Evolutionary conservation across 2,797 vertebrate genomes (phyloP), one percentile per base, ranked within the genome.

Genomic region (Platyrinchus mystaceus): DNA sequence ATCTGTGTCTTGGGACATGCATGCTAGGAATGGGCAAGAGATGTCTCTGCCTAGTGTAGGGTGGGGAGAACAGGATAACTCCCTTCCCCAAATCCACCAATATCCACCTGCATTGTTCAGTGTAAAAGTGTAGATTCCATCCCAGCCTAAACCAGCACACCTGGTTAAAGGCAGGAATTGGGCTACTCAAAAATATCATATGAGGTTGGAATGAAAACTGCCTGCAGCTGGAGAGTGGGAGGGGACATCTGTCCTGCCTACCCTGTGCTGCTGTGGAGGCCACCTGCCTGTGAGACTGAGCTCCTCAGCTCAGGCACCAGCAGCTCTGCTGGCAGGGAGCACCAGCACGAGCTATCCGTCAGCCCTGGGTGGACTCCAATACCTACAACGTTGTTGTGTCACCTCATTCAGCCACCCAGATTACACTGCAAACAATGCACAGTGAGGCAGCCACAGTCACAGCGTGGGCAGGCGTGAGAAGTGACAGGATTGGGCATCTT

Each of bases 351-450:
- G 12, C 55, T 62, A 59, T 37, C 20, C 67, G 69, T 53, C 73
- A 71, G 44, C 15, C 32, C 74, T 10, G 3, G 0, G 9, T 9
- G 50, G 41, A 60, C 53, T 71, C 2, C 0, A 0, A 19, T 17
- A 28, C 11, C 30, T 43, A 14, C 21, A 14, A 27, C 8, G 39
- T 4, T 43, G 34, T 46, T 39, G 55, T 70, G 60, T 58, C 39
- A 36, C 50, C 53, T 84, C 21, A 0, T 66, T 32, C 0, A 7
- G 69, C 53, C 91, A 90, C 62, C 83, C 59, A 58, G 27, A 37
- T 11, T 39, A 73, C n/a, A 34, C 20, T 3, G 4, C 47, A 58
- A 64, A 46, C 32, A 28, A 24, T 0, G 4, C n/a, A 50, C 6
- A 17, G 41, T 6, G 62, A 78, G 79, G 43, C 79, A 86, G 85